Base-by-base conservation (phyloP, 2,797 vertebrate species). In the Passerculus sandwichensis region DNA sequence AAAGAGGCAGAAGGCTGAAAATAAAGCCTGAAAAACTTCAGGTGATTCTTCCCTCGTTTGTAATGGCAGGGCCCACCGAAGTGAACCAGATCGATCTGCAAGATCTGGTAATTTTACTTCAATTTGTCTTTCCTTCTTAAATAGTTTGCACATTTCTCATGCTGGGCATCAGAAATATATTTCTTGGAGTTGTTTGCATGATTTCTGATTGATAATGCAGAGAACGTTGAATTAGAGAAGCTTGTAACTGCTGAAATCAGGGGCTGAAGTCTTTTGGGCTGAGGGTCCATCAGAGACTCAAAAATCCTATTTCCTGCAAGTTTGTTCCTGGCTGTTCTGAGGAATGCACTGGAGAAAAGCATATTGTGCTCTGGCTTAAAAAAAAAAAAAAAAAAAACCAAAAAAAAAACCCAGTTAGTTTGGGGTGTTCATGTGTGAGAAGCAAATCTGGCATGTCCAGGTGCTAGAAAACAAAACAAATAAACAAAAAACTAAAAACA, bases 11-110 rank as follows among this genome's bases (percentile, higher is more conserved):
- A 89, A 75, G 30, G 59, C 62, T 82, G 69, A 85, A 95, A 92
- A 91, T 7, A 40, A 48, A 81, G 50, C 71, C 48, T 51, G 14
- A 86, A 72, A 86, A 91, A 85, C 79, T 93, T 77, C 27, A 88
- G 87, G 78, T 93, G 70, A 62, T 96, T 89, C 81, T 93, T 72
- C 47, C 53, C 66, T 95, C 20, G 3, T 88, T 95, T 91, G 50
- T 88, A 78, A 65, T 42, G 88, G 67, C 42, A 51, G 34, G 87
- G 36, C 65, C 62, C n/a, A 17, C 27, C 83, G 47, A 71, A 32
- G 65, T 32, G n/a, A 91, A 23, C 10, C 50, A 57, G 81, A 88
- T 72, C 88, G 51, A 91, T 87, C 80, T 77, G 40, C 50, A 83
- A 67, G 75, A 42, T 72, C 42, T 71, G 73, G 48, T 27, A 7